These are phyloP conservation scores for Bucco capensis DNA, from an alignment of 2,113 vertebrate genomes.

Conservation along the genomic window DNA sequence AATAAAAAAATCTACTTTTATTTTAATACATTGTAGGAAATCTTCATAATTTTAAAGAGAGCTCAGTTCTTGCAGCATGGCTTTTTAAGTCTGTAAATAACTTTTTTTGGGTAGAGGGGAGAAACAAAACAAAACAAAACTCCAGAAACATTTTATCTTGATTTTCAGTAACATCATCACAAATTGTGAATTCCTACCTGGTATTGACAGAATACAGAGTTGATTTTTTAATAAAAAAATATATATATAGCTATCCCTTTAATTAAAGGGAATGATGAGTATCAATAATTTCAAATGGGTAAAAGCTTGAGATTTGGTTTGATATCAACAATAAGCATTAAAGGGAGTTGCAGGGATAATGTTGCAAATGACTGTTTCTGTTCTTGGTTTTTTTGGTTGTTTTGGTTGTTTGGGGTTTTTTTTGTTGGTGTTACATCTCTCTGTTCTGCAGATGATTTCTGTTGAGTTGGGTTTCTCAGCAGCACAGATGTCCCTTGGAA, in stretches of 20 bases:
- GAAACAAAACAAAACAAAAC: slow-evolving; percentile 74
- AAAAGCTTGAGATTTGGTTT: slow-evolving; percentile 75
- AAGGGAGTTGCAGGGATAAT: slow-evolving; percentile 71
- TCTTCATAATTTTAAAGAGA: slow-evolving; percentile 94
- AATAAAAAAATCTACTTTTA: slow-evolving; percentile 88
- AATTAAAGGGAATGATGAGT: slow-evolving; percentile 88
- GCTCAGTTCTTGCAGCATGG: slow-evolving; percentile 89
- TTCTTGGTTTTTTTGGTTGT: slow-evolving; percentile 45
- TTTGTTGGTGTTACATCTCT: slow-evolving; percentile 38
- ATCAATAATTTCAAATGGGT: slow-evolving; percentile 79
- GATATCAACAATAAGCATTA: slow-evolving; percentile 69
- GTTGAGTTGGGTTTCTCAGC: slow-evolving; percentile 56
- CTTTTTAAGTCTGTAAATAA: slow-evolving; percentile 99
- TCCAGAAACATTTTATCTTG: slow-evolving; percentile 74
- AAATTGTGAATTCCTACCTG: slow-evolving; percentile 94
- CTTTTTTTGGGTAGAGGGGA: slow-evolving; percentile 77
- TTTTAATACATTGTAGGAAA: slow-evolving; percentile 99
- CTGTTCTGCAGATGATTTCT: slow-evolving; percentile 44
- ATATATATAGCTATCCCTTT: slow-evolving; percentile 92
- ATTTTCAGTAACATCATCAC: slow-evolving; percentile 86
- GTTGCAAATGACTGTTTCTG: slow-evolving; percentile 58
- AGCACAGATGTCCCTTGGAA: slow-evolving; percentile 61
- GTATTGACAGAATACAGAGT: slow-evolving; percentile 89
- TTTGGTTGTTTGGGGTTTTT: not conserved
- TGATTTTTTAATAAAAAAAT: slow-evolving; percentile 87